phyloP scores from a whole-genome alignment of 2,113 vertebrate genomes.

The Microtus ochrogaster region DNA sequence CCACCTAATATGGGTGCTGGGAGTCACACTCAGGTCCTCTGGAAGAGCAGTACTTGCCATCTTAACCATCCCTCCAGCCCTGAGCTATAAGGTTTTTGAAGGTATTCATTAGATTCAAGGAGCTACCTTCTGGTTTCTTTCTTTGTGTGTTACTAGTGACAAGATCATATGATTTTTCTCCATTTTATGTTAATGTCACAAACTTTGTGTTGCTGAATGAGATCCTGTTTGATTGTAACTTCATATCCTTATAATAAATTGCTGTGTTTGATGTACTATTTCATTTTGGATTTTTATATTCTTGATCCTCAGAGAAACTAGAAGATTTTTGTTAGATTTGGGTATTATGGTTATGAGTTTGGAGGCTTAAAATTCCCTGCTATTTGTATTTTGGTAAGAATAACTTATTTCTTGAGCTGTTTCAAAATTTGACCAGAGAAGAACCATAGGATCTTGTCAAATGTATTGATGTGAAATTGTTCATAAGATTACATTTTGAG shows the following conservation, averaged over 20 bases:
- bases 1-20: neutral
- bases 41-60: neutral
- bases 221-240: neutral
- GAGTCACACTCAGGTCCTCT: neutral
- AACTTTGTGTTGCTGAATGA: neutral
- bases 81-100: neutral
- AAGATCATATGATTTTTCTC: neutral
- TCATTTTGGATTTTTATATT: neutral
- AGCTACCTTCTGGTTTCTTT: neutral
- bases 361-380: neutral
- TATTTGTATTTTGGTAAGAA: neutral
- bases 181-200: neutral
- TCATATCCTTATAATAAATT: neutral
- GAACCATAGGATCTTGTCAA: neutral
- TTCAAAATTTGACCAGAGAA: neutral
- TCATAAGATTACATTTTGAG: neutral
- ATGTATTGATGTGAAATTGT: constrained; percentile 1
- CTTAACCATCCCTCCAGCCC: neutral
- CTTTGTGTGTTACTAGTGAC: neutral
- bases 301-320: neutral
- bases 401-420: neutral
- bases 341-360: neutral
- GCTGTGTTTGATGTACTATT: neutral
- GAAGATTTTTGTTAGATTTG: neutral
- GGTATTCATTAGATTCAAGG: neutral